Evolutionary conservation across 2,113 vertebrate species (phyloP), one percentile per base, ranked within the genome.

Genomic region (Sprattus sprattus): DNA sequence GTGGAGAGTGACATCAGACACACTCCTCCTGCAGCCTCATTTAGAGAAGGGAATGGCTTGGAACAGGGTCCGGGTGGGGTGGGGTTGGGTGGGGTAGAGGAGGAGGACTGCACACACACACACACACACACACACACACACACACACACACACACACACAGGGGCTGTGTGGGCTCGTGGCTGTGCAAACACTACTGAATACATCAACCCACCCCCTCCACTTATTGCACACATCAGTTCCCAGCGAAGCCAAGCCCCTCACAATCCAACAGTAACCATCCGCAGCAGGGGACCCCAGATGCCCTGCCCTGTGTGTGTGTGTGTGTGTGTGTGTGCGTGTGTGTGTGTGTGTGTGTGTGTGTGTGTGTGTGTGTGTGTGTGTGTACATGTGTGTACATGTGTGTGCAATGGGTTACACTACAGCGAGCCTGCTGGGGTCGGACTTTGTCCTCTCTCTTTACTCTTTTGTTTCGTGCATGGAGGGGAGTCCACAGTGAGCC

Each of bases 211-310:
- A 44, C 32, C 44, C 20, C 5, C 13, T 83, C 39, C 45, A 5
- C 71, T 39, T 32, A 78, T 67, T 28, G 64, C 64, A 67, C 64
- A 67, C 64, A 67, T 67, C 64, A 67, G 28, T 67, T 67, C 10
- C 64, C 64, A 67, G n/a, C n/a, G 2, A 28, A 28, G n/a, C 64
- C n/a, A 25, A 10, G 64, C 64, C 64, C 25, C 28, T 67, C 64
- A 60, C 54, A 20, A 60, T 60, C 64, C 64, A 78, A 78, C 71
- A 78, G 71, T 39, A 39, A 60, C 54, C 54, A 60, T 32, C 71
- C 71, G 20, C 71, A 32, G 32, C 71, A 78, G 28, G 32, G 71
- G 71, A 78, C 28, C 71, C 28, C 71, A 78, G 25, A 78, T 78
- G 71, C 25, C 25, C 25, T 39, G 39, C 28, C 71, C 71, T 78